Percentiles rank a stretch among this genome's conserved stretches.
Evolutionary conservation across 2,888 invertebrate genomes (phyloP).

Genomic region (Onthophagus sagittarius): DNA sequence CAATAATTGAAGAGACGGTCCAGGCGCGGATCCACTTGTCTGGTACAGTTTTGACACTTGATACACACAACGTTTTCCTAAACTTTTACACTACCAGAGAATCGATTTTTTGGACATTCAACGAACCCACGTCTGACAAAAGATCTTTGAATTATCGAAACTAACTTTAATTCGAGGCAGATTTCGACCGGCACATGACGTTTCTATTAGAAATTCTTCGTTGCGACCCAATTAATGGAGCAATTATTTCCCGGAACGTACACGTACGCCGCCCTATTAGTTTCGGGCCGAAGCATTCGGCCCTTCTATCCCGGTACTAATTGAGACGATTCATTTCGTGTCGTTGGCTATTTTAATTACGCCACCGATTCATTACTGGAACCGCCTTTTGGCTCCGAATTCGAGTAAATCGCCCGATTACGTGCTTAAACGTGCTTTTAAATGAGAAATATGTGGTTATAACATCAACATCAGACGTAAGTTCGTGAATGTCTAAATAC

Average conservation of each 20-base stretch:
- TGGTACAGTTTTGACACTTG: constrained; percentile 25
- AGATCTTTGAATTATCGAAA: background rate
- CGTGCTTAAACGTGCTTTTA: background rate
- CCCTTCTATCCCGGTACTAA: constrained; percentile 28
- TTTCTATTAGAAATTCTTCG: background rate
- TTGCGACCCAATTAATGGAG: background rate
- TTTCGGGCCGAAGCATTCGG: background rate
- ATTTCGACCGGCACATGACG: background rate
- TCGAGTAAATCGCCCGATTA: background rate
- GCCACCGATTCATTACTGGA: constrained; percentile 34
- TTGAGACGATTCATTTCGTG: constrained; percentile 45
- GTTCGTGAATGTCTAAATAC: background rate
- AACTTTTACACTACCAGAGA: constrained; percentile 21
- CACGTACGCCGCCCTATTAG: background rate
- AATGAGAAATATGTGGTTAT: constrained; percentile 8
- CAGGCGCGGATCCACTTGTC: constrained; percentile 43
- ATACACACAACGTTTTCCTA: constrained; percentile 22
- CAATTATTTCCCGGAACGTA: background rate
- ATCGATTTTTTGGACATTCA: background rate
- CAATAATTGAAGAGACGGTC: constrained; percentile 41
- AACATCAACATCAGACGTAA: background rate
- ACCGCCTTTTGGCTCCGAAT: background rate
- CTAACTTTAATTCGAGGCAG: background rate
- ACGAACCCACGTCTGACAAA: background rate
- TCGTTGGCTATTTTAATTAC: constrained; percentile 43